These are phyloP conservation scores for Clarias fuscus DNA, from an alignment of 2,797 vertebrate species.

Conservation along the genomic window DNA sequence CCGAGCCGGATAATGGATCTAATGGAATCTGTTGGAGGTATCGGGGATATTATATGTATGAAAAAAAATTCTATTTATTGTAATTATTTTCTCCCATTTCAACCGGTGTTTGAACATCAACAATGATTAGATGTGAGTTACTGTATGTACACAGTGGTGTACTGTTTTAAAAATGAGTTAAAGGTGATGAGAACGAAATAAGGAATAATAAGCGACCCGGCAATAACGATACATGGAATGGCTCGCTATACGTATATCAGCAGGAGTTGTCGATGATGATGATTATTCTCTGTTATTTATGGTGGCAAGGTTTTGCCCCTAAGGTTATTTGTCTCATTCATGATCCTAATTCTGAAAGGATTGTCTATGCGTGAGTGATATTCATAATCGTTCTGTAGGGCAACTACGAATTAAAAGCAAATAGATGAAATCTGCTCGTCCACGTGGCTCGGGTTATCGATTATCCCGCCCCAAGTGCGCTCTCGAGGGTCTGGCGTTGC, in stretches of 20 bases:
- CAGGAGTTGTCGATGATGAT: not conserved
- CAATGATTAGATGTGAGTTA: slow-evolving; percentile 15
- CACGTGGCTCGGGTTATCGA: not conserved
- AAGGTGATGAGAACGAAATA: not conserved
- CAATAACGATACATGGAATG: not conserved
- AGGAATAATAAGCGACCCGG: not conserved
- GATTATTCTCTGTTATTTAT: not conserved
- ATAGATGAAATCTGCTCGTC: slow-evolving; percentile 4
- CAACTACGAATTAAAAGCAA: not conserved
- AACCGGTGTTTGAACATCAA: slow-evolving; percentile 29
- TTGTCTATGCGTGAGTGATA: not conserved
- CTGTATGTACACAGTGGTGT: not conserved
- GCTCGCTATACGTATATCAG: not conserved
- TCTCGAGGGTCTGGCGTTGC: not conserved
- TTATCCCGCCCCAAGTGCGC: not conserved
- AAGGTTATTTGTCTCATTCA: not conserved
- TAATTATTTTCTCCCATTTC: slow-evolving; percentile 28
- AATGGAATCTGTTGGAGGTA: slow-evolving; percentile 34
- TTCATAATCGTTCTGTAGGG: not conserved
- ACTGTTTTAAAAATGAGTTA: not conserved
- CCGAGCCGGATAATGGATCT: slow-evolving; percentile 33
- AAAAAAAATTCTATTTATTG: slow-evolving; percentile 10
- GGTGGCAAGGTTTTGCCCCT: not conserved
- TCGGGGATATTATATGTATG: slow-evolving; percentile 17
- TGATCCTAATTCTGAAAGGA: not conserved